Percentiles rank a stretch among this genome's conserved stretches.
phyloP scores from a whole-genome alignment of 2,797 vertebrate species.

The Trachops cirrhosus region DNA sequence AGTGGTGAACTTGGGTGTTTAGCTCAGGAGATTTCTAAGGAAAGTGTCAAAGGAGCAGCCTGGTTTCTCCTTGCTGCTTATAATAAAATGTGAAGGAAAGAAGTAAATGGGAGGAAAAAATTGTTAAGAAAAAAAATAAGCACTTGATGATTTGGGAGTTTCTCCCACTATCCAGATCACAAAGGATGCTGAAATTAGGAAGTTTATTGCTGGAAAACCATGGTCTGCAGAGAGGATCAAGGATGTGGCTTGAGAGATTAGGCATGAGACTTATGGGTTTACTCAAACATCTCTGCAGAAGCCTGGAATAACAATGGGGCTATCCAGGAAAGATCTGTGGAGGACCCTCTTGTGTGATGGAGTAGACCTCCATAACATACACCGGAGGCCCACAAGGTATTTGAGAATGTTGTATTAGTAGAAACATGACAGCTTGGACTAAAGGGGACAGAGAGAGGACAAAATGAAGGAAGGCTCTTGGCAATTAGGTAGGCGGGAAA shows the following conservation, averaged over 20 bases:
- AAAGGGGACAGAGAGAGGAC: background rate
- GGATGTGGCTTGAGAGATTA: background rate
- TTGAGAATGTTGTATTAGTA: background rate
- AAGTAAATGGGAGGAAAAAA: background rate
- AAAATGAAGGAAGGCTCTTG: background rate
- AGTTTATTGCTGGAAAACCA: background rate
- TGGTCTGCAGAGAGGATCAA: background rate
- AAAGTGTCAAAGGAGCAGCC: background rate
- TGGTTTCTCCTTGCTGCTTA: background rate
- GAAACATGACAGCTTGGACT: background rate
- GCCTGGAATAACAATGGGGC: background rate
- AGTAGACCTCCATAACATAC: background rate
- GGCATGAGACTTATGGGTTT: background rate
- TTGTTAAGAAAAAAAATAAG: background rate
- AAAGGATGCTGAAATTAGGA: background rate
- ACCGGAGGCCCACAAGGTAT: background rate
- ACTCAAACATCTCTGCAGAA: background rate
- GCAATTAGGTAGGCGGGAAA: background rate
- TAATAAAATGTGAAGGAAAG: background rate
- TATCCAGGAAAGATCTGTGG: background rate
- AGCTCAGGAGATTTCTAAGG: background rate
- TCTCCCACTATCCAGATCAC: background rate
- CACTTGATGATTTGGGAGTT: background rate
- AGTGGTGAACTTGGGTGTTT: background rate
- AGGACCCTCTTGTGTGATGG: background rate